Evolutionary conservation across 2,797 vertebrate genomes (phyloP).

Genomic region (Linurgus olivaceus): DNA sequence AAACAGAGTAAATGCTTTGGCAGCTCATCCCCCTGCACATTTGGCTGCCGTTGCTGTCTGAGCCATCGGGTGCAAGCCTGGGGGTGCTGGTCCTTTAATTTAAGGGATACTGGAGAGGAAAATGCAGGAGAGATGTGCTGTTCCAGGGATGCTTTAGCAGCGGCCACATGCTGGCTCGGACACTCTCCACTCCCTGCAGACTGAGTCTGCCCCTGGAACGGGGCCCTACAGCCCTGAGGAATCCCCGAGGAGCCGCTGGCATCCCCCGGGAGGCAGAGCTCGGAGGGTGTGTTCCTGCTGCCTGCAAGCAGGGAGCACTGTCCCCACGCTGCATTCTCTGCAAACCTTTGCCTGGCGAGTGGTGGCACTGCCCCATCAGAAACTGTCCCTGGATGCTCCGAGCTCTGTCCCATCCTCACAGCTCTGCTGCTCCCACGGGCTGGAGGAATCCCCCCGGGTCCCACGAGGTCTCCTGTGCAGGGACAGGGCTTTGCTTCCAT

Average conservation of each 20-base stretch:
- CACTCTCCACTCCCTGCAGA: rapidly evolving
- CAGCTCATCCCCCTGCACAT: neutral
- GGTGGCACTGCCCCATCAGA: neutral
- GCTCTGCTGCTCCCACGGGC: rapidly evolving
- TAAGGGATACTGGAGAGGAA: neutral
- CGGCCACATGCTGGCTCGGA: rapidly evolving
- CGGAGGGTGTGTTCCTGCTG: neutral
- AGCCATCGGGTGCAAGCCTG: rapidly evolving
- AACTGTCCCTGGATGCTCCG: neutral
- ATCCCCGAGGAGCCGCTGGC: neutral
- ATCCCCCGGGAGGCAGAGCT: neutral
- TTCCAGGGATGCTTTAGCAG: neutral
- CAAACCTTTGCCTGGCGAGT: rapidly evolving
- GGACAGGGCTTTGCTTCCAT: neutral
- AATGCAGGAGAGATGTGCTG: rapidly evolving
- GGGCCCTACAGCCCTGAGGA: neutral
- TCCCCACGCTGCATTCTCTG: neutral
- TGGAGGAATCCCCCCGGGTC: rapidly evolving
- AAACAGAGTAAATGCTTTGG: neutral
- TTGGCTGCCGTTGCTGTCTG: neutral
- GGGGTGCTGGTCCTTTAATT: neutral
- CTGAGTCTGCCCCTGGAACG: rapidly evolving
- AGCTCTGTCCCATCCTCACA: neutral
- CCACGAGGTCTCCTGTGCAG: rapidly evolving
- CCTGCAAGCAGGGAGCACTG: slow-evolving; percentile 36